A percentile compares a stretch with the other conserved stretches of the same genome.
phyloP scores from a whole-genome alignment of 2,797 vertebrate genomes.

The Eurystomus glaucurus region DNA sequence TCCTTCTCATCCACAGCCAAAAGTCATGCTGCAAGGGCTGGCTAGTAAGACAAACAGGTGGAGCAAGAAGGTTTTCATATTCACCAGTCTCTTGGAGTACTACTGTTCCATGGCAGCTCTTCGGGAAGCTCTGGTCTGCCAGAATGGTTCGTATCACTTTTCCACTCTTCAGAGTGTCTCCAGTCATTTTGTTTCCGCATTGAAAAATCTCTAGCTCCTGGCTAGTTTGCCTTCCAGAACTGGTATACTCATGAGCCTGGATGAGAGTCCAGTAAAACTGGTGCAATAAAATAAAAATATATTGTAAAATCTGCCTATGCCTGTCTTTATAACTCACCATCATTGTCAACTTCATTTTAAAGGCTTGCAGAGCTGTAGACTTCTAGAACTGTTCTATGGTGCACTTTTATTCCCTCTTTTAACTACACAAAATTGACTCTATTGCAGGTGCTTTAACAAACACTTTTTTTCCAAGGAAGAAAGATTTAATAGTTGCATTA shows the following conservation, averaged over 20 bases:
- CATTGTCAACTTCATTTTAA: background rate
- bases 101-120: background rate
- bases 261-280: background rate
- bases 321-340: background rate
- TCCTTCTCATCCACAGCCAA: background rate
- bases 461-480: background rate
- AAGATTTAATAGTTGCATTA: background rate
- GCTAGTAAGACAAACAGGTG: background rate
- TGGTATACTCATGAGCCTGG: background rate
- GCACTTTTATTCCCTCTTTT: background rate
- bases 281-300: background rate
- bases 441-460: background rate
- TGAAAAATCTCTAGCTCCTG: background rate
- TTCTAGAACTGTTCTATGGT: background rate
- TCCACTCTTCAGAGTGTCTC: background rate
- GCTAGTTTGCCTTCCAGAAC: background rate
- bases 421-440: background rate
- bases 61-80: background rate
- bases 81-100: background rate
- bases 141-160: background rate
- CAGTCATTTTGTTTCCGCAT: background rate
- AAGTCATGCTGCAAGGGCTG: background rate
- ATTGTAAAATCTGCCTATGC: background rate
- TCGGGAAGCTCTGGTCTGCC: background rate
- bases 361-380: background rate